phyloP scores from a whole-genome alignment of 2,113 vertebrate species.

The Microtus richardsoni region DNA sequence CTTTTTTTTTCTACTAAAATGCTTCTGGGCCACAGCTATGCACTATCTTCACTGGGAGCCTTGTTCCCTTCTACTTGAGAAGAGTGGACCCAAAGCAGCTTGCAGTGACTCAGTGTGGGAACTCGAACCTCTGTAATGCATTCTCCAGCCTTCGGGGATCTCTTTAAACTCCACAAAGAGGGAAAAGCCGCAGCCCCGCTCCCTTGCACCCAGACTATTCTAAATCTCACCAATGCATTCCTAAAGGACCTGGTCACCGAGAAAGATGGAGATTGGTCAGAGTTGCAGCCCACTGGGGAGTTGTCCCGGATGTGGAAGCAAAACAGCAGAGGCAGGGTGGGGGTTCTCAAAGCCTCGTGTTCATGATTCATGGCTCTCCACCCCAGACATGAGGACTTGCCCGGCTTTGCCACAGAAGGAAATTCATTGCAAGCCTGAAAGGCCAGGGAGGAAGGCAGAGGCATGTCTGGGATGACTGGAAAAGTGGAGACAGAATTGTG shows the following conservation, averaged over 20 bases:
- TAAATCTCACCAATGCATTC: constrained; percentile 52
- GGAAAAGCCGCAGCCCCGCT: not conserved
- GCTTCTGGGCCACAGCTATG: not conserved
- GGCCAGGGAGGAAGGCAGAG: constrained; percentile 26
- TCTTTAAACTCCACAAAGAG: not conserved
- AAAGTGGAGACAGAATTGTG: not conserved
- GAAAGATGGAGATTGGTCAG: constrained; percentile 28
- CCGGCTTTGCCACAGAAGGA: constrained; percentile 45
- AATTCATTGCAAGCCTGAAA: not conserved
- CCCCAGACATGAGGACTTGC: not conserved
- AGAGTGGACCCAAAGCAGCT: constrained; percentile 21
- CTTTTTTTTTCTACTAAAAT: constrained; percentile 4
- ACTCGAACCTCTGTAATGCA: not conserved
- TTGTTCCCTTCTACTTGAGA: constrained; percentile 23
- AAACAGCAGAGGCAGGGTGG: not conserved
- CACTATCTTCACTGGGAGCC: not conserved
- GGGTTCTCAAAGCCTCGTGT: not conserved
- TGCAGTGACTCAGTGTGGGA: not conserved
- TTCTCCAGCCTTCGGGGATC: not conserved
- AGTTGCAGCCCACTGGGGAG: not conserved
- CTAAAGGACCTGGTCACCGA: constrained; percentile 5
- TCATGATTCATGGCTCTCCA: constrained; percentile 45
- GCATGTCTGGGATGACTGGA: constrained; percentile 11
- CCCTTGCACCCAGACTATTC: not conserved
- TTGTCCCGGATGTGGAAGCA: not conserved